Percentiles rank a stretch among this genome's conserved stretches.
Evolutionary conservation across 2,797 vertebrate genomes (phyloP).

Genomic region (Arremon aurantiirostris): DNA sequence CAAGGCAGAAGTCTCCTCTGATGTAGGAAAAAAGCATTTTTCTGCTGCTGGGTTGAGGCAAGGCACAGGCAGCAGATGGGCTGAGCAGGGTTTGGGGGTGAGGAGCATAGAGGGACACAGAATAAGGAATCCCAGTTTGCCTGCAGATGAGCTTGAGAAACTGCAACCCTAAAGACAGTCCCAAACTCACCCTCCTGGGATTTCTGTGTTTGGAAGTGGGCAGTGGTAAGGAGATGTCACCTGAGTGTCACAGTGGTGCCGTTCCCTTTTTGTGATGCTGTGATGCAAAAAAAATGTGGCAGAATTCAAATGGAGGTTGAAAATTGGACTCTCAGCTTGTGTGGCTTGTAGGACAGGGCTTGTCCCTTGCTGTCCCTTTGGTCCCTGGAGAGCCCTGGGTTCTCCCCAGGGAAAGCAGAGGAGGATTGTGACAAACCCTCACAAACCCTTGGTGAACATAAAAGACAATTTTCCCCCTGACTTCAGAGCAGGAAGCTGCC

Average conservation of each 20-base stretch:
- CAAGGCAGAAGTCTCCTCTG: neutral
- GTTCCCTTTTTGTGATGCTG: neutral
- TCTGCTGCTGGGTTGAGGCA: neutral
- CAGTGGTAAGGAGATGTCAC: neutral
- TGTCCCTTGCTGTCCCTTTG: neutral
- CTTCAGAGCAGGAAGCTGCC: neutral
- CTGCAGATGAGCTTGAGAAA: neutral
- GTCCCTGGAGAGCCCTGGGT: neutral
- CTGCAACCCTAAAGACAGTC: neutral
- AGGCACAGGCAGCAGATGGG: neutral
- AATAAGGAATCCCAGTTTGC: neutral
- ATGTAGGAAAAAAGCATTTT: neutral
- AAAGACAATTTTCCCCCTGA: neutral
- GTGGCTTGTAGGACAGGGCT: neutral
- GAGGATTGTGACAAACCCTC: neutral
- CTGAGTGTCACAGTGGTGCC: neutral
- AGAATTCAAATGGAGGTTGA: conserved; percentile 7
- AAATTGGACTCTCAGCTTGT: neutral
- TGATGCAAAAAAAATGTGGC: neutral
- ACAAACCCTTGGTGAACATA: neutral
- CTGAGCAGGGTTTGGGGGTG: neutral
- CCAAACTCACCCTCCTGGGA: neutral
- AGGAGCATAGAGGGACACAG: accelerated
- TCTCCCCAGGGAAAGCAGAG: neutral
- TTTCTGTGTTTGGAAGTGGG: neutral